A percentile compares a stretch with the other conserved stretches of the same genome.
phyloP scores from a whole-genome alignment of 2,797 vertebrate genomes.

The Macropodus opercularis region DNA sequence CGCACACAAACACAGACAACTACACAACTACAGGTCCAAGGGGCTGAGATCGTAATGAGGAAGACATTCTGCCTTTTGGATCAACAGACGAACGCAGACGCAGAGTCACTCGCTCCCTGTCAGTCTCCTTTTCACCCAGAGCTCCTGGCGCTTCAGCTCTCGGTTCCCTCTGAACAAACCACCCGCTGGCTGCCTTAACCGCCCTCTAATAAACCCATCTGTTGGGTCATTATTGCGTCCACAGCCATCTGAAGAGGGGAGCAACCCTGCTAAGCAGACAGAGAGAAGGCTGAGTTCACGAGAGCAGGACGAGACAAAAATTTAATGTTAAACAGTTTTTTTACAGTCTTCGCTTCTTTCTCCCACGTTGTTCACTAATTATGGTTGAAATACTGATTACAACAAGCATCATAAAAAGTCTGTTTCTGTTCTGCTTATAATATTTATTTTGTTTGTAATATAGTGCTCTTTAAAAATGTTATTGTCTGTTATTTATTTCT shows the following conservation, averaged over 20 bases:
- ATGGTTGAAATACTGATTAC: no score
- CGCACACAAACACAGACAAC: slow-evolving; percentile 29
- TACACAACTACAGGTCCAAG: background rate
- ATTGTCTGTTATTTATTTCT: background rate
- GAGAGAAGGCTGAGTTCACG: slow-evolving; percentile 37
- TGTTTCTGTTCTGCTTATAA: no score
- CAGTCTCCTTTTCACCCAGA: slow-evolving; percentile 64
- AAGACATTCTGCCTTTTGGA: slow-evolving; percentile 45
- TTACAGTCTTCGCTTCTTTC: no score
- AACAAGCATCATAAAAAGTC: no score
- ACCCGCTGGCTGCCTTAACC: slow-evolving; percentile 81
- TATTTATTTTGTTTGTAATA: background rate
- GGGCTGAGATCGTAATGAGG: slow-evolving; percentile 34
- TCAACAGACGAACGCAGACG: slow-evolving; percentile 43
- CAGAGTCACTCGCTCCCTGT: slow-evolving; percentile 50
- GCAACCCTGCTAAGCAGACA: slow-evolving; percentile 60
- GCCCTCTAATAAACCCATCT: slow-evolving; percentile 85
- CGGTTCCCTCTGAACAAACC: slow-evolving; percentile 67
- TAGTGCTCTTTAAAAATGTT: background rate
- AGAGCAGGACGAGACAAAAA: slow-evolving; percentile 24
- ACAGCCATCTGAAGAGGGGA: slow-evolving; percentile 70
- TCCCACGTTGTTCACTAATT: no score
- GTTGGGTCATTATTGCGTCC: slow-evolving; percentile 82
- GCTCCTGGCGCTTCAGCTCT: slow-evolving; percentile 55
- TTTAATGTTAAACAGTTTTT: slow-evolving; percentile 2